Conservation (phyloP, 2,797 vertebrate species). For the Simalia tracyae region DNA sequence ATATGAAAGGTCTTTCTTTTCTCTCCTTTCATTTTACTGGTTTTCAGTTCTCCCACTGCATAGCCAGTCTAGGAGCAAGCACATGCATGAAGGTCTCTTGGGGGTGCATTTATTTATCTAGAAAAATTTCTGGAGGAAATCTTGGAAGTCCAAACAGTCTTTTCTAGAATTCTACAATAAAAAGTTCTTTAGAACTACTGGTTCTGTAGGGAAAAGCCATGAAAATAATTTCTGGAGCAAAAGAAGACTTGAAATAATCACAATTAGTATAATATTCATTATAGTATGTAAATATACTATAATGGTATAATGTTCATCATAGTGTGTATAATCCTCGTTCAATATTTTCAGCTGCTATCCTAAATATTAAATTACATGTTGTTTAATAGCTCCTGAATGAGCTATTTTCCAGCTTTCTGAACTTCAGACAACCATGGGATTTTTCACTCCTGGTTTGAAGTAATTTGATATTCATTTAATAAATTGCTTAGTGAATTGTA, state of each 20-base stretch:
- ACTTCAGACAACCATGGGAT: background rate
- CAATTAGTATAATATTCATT: background rate
- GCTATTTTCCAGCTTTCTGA: background rate
- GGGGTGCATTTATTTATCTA: slow-evolving; percentile 8
- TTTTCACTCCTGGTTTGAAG: background rate
- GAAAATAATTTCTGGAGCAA: background rate
- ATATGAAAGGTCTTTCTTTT: background rate
- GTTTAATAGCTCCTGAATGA: background rate
- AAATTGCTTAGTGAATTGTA: background rate
- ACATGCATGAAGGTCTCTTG: background rate
- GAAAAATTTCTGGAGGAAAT: slow-evolving; percentile 22
- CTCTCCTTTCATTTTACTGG: background rate
- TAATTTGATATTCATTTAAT: background rate
- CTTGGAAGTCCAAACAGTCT: background rate
- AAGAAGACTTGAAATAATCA: background rate
- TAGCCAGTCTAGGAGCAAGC: background rate
- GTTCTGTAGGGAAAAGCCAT: slow-evolving; percentile 13
- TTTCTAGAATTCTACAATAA: background rate
- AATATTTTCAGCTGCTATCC: background rate
- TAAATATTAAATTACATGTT: background rate
- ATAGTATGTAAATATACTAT: background rate
- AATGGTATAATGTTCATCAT: background rate
- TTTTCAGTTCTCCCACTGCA: slow-evolving; percentile 16
- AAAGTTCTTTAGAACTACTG: slow-evolving; percentile 9
- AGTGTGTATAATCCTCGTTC: background rate